Base-by-base conservation (phyloP, 35 echinoderm and acorn worm genomes). In the Ptychodera flava region DNA sequence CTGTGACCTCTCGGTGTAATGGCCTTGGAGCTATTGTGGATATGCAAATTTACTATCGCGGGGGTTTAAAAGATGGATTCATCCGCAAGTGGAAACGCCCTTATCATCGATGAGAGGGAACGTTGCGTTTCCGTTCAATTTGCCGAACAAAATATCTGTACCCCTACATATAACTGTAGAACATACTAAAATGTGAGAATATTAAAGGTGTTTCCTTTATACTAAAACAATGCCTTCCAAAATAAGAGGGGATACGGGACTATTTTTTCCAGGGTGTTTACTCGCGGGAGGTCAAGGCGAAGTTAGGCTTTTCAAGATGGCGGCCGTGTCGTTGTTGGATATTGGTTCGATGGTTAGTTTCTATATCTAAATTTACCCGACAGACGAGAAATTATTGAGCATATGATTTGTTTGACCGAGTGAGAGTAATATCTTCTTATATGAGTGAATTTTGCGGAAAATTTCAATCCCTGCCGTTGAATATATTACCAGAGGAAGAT, bases 251-350 rank as follows among this genome's bases (percentile, higher is more conserved):
- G 22, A 64, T 12, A 64, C 6, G 45, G 45, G 45, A 64, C 45
- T 64, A 64, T 64, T 64, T 64, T 64, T 64, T 64, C 45, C 45
- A 64, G 45, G 45, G 45, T 64, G 45, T 64, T 64, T 64, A 64
- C 45, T 64, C 45, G 45, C 45, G 45, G 45, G 45, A 64, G 45
- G 45, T 64, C 45, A 64, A 64, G 45, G 45, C 45, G 45, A 64
- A 12, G 22, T 64, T 64, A 64, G 45, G 45, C 45, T 64, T 64
- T n/a, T 64, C 45, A 64, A 64, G 45, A 64, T 64, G 45, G 45
- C 45, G 45, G 45, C 45, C 45, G 45, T 64, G 45, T 64, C 45
- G 45, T 64, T 64, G 45, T 64, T 64, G 45, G 45, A 64, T 64
- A 64, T 64, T 64, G 45, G 45, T 22, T 64, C 45, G 45, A 64